Percentiles rank a stretch among this genome's conserved stretches.
These are phyloP conservation scores for Nilaparvata lugens DNA, from an alignment of 1,140 invertebrate genomes.

Conservation along the genomic window DNA sequence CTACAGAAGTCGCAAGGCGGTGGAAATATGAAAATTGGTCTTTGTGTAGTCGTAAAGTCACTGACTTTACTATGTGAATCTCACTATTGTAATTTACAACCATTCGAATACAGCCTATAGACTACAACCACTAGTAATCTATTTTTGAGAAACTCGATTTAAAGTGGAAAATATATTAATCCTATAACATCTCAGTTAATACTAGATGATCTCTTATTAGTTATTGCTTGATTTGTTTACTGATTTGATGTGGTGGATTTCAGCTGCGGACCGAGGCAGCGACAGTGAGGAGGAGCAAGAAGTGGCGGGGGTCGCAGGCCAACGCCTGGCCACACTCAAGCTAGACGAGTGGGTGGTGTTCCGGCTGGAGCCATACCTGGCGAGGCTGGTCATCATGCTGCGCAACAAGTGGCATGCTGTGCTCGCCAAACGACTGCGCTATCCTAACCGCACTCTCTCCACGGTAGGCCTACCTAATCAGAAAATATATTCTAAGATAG, in stretches of 20 bases:
- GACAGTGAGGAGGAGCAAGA: conserved; percentile 48
- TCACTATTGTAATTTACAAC: too few species aligned
- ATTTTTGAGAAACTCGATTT: too few species aligned
- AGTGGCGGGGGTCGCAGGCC: conserved; percentile 43
- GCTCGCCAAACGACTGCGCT: conserved; percentile 59
- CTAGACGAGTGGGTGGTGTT: conserved; percentile 78
- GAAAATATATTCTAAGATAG: not conserved
- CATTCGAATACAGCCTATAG: too few species aligned
- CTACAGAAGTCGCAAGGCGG: too few species aligned
- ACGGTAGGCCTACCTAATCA: conserved; percentile 25
- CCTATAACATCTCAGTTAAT: not conserved
- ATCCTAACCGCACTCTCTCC: conserved; percentile 51
- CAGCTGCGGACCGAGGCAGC: conserved; percentile 12
- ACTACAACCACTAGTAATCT: too few species aligned
- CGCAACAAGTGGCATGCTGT: conserved; percentile 70
- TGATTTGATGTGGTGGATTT: not conserved
- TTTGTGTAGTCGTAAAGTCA: too few species aligned
- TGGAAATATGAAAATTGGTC: too few species aligned
- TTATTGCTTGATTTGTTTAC: conserved; percentile 4
- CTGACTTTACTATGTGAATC: too few species aligned
- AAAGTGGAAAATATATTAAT: too few species aligned
- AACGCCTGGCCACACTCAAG: conserved; percentile 41
- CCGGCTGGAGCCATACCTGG: conserved; percentile 53
- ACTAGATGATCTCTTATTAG: conserved; percentile 10
- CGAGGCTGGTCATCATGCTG: conserved; percentile 56